These are phyloP conservation scores for Amblyjoppa fuscipennis DNA, from an alignment of 2,888 invertebrate genomes.

Conservation along the genomic window DNA sequence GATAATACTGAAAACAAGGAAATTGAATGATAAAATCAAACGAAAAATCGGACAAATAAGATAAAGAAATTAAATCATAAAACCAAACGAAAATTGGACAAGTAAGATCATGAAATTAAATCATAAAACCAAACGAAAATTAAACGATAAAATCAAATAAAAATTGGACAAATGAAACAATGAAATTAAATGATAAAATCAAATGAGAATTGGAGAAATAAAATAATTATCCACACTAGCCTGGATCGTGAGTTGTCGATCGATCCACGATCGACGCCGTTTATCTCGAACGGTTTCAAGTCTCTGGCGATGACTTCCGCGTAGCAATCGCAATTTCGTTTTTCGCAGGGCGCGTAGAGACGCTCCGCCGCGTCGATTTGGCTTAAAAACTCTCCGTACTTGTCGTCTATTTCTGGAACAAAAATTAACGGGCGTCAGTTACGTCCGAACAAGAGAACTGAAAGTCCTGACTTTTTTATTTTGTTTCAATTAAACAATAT, in stretches of 20 bases:
- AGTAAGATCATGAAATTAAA: no score
- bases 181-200: background rate
- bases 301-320: slow-evolving; percentile 89
- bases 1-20: no score
- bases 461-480: no score
- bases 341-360: slow-evolving; percentile 87
- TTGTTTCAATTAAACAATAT: no score
- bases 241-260: slow-evolving; percentile 87
- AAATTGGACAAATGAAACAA: slow-evolving; percentile 50
- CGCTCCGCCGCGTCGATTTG: slow-evolving; percentile 86
- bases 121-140: no score
- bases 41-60: no score
- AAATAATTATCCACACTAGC: slow-evolving; percentile 67
- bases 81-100: no score
- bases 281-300: slow-evolving; percentile 88
- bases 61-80: no score
- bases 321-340: slow-evolving; percentile 89
- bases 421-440: background rate
- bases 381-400: slow-evolving; percentile 84
- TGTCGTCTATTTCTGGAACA: slow-evolving; percentile 85
- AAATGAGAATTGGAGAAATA: no score
- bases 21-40: no score
- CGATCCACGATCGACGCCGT: slow-evolving; percentile 90
- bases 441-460: background rate
- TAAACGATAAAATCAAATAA: no score